phyloP scores from a whole-genome alignment of 2,797 vertebrate species.

The Melanotaenia pygmaea region DNA sequence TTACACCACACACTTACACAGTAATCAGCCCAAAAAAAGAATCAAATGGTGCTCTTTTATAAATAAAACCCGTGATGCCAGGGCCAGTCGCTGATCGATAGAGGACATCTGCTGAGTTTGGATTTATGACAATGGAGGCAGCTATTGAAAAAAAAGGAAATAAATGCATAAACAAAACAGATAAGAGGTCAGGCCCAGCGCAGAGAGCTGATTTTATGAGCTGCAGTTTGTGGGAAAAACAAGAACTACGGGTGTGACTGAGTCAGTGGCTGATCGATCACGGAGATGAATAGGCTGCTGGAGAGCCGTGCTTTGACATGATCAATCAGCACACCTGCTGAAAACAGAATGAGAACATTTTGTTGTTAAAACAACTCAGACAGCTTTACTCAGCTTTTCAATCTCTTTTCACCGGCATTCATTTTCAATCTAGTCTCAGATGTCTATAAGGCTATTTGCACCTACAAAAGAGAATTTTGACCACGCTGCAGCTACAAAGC shows the following conservation, averaged over 20 bases:
- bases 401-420: not conserved
- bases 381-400: constrained; percentile 8
- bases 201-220: constrained; percentile 17
- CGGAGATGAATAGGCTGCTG: constrained; percentile 26
- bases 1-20: constrained; percentile 53
- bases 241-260: constrained; percentile 26
- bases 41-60: constrained; percentile 23
- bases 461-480: not conserved
- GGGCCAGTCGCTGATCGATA: constrained; percentile 52
- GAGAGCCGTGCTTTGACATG: constrained; percentile 47
- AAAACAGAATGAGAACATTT: constrained; percentile 12
- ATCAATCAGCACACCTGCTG: constrained; percentile 45
- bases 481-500: not conserved
- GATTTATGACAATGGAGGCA: constrained; percentile 29
- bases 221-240: constrained; percentile 29
- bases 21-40: constrained; percentile 33
- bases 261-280: constrained; percentile 42
- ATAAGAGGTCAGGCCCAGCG: constrained; percentile 15
- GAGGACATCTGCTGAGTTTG: constrained; percentile 46
- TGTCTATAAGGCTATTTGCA: not conserved
- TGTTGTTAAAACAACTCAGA: constrained; percentile 11
- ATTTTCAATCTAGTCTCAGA: not conserved
- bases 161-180: constrained; percentile 26
- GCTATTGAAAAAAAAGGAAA: constrained; percentile 12
- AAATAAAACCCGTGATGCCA: constrained; percentile 21